Evolutionary conservation across 2,888 invertebrate species (phyloP), one percentile per base, ranked within the genome.

Genomic region (Drosophila eohydei): DNA sequence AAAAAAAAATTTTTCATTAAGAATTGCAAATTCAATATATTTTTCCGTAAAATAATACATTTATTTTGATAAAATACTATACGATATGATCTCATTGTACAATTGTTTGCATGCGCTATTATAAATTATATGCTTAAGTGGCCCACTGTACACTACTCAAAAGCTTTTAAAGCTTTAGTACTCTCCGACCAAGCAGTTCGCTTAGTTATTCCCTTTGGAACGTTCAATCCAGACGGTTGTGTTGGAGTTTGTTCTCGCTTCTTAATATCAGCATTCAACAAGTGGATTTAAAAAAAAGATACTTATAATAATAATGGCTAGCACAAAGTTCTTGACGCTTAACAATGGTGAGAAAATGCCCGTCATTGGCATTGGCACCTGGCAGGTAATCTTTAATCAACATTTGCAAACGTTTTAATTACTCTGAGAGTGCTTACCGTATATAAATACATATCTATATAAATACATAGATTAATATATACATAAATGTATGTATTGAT

Each of bases 311-410:
- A 70, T 44, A 61, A 82, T 82, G 81, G 64, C 78, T 26, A 46
- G 56, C 40, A 62, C 57, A 14, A 61, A 92, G 38, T 91, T 89
- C 67, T 74, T 93, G 55, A 90, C 89, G 9, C 91, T 94, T 2
- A 92, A 93, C 34, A 93, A 93, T 80, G 96, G 96, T 4, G 93
- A 94, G 56, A 94, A 93, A 66, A 95, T 96, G 94, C 96, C 96
- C 7, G 93, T 94, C 58, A 92, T 97, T 55, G 97, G 97, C 57
- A 95, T 96, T 87, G 97, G 97, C 64, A 96, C 96, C 65, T 97
- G 96, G 96, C 95, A 96, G 94, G 96, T 96, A 93, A 71, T 40
- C 6, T 30, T 26, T 43, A 21, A 3, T 30, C 2, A 41, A 14
- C 34, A 7, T 11, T 54, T 40, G 11, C 1, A n/a, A n/a, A 26